These are phyloP conservation scores for Acronicta alni DNA, from an alignment of 2,888 invertebrate genomes.

Conservation along the genomic window DNA sequence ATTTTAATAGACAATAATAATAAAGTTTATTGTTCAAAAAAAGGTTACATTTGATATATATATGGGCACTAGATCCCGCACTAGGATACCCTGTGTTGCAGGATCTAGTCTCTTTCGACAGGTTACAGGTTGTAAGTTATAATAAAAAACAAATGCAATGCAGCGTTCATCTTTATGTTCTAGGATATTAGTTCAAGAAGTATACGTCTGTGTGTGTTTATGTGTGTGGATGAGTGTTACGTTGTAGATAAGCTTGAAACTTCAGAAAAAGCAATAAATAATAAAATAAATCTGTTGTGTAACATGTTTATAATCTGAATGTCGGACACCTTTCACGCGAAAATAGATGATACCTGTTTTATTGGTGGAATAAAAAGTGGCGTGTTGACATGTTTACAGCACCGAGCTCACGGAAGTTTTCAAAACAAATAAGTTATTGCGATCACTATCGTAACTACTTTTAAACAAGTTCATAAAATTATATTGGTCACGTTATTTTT, in stretches of 20 bases:
- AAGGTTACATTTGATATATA: too few relatives aligned
- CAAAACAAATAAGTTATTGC: constrained; percentile 64
- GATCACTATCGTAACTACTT: constrained; percentile 62
- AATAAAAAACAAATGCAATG: too few relatives aligned
- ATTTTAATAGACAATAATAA: too few relatives aligned
- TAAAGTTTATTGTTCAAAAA: too few relatives aligned
- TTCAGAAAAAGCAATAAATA: constrained; percentile 34
- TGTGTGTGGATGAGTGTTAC: too few relatives aligned
- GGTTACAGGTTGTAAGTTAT: too few relatives aligned
- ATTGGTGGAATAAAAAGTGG: constrained; percentile 60
- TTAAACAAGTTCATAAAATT: constrained; percentile 59
- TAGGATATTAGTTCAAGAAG: too few relatives aligned
- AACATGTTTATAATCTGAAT: constrained; percentile 60
- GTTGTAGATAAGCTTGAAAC: constrained; percentile 8
- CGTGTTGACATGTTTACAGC: constrained; percentile 68
- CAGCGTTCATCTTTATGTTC: too few relatives aligned
- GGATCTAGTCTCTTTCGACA: too few relatives aligned
- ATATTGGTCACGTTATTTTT: constrained; percentile 44
- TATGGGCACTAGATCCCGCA: too few relatives aligned
- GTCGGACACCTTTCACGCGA: constrained; percentile 52
- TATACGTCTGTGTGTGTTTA: too few relatives aligned
- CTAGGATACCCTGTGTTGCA: too few relatives aligned
- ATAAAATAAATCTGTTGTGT: constrained; percentile 50
- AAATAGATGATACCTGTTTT: constrained; percentile 60
- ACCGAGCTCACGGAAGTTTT: constrained; percentile 55